These are phyloP conservation scores for Tricholauxania praeusta DNA, from an alignment of 2,888 invertebrate species.

Conservation along the genomic window DNA sequence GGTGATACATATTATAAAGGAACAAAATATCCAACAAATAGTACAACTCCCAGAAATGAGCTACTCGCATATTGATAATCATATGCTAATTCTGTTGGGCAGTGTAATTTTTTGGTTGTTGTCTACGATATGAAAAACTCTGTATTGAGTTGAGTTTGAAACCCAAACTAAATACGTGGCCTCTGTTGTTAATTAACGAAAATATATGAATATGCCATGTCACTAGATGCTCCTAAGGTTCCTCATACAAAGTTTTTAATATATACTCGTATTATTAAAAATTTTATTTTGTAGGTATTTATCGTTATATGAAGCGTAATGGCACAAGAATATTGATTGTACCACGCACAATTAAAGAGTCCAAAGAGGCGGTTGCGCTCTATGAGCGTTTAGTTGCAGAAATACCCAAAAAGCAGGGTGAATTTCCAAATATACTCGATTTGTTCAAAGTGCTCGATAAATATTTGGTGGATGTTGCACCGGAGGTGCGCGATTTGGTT, in stretches of 20 bases:
- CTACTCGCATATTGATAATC: no score
- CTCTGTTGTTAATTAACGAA: no score
- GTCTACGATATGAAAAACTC: no score
- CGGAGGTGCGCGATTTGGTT: slow-evolving; percentile 53
- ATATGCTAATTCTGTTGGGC: no score
- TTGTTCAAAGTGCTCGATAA: slow-evolving; percentile 80
- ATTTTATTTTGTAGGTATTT: slow-evolving; percentile 67
- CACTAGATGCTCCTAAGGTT: slow-evolving; percentile 21
- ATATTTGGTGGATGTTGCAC: slow-evolving; percentile 78
- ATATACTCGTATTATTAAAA: background rate
- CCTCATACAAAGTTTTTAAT: background rate
- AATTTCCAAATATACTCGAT: slow-evolving; percentile 81
- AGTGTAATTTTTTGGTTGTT: no score
- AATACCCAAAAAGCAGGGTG: slow-evolving; percentile 73
- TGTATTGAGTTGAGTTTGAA: no score
- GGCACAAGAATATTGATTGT: slow-evolving; percentile 72
- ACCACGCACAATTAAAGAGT: slow-evolving; percentile 80
- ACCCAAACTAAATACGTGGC: no score
- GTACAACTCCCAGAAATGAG: no score
- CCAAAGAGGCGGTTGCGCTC: slow-evolving; percentile 76
- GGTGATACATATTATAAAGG: no score
- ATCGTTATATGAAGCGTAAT: slow-evolving; percentile 74
- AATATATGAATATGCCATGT: no score
- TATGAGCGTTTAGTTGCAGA: slow-evolving; percentile 79
- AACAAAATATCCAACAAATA: no score